Conservation (phyloP, 2,113 vertebrate species). For the Etia nguti region DNA sequence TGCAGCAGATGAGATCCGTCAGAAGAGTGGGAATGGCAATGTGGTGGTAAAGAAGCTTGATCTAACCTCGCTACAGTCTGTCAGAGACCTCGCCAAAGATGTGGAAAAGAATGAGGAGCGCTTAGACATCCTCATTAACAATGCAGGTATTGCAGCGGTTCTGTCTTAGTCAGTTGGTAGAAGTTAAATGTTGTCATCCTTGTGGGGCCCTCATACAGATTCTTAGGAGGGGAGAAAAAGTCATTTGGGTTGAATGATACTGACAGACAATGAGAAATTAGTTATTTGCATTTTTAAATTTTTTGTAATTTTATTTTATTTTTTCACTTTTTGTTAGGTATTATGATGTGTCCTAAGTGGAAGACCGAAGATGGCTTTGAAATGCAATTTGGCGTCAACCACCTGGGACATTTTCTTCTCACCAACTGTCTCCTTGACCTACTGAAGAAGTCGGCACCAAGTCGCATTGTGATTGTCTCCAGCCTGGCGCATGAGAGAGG, state of each 20-base stretch:
- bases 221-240: background rate
- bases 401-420: slow-evolving; percentile 75
- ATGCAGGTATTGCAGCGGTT: slow-evolving; percentile 54
- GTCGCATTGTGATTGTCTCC: slow-evolving; percentile 70
- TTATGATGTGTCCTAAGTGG: slow-evolving; percentile 76
- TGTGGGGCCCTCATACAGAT: background rate
- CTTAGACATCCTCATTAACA: slow-evolving; percentile 73
- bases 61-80: slow-evolving; percentile 62
- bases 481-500: slow-evolving; percentile 66
- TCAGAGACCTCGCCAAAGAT: slow-evolving; percentile 58
- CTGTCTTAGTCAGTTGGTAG: background rate
- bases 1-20: slow-evolving; percentile 66
- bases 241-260: background rate
- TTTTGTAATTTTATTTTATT: background rate
- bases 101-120: slow-evolving; percentile 46
- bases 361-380: slow-evolving; percentile 72
- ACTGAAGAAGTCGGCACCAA: slow-evolving; percentile 68
- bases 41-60: slow-evolving; percentile 67
- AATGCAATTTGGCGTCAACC: slow-evolving; percentile 78
- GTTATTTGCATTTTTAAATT: background rate
- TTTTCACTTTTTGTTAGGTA: slow-evolving; percentile 11
- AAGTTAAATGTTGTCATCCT: background rate
- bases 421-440: slow-evolving; percentile 70
- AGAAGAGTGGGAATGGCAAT: slow-evolving; percentile 62
- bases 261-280: background rate